Base-by-base conservation (phyloP, 2,113 vertebrate genomes). In the Murina feae region DNA sequence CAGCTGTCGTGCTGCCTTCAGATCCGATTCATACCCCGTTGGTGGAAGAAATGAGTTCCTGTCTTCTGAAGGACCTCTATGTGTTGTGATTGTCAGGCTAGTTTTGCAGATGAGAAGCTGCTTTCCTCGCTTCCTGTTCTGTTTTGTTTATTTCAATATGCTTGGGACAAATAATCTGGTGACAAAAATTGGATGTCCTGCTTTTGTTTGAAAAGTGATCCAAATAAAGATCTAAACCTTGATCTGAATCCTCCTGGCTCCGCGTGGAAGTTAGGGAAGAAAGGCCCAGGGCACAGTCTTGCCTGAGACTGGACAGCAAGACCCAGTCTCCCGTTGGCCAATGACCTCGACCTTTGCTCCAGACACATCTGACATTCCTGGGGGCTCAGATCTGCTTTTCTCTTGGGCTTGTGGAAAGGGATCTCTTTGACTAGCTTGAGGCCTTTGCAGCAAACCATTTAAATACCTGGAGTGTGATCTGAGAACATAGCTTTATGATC, bases 161-260 rank as follows among this genome's bases (percentile, higher is more conserved):
- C 89, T 79, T 13, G 83, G 85, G 86, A 91, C 78, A 75, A 30
- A 83, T 85, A 35, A 69, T 82, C 74, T 66, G 82, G n/a, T 44
- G 71, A 18, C n/a, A 82, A 83, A 89, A 95, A 78, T 71, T 30
- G 9, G 42, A 17, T 79, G 68, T 81, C 71, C 88, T 90, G 92
- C 63, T 95, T 88, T 93, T 42, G 20, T 83, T 89, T 75, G 86
- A 86, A 92, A 89, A 89, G 21, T 25, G 75, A 95, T 66, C 75
- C 53, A 72, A 39, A 76, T 49, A 87, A 95, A 92, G 91, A 30
- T 14, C 8, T 1, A 6, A 47, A 18, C 28, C 17, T 75, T 35
- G 39, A 17, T 71, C 42, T 58, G 66, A 35, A 37, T 49, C 30
- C 3, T 42, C 71, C 84, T 1, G 25, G 47, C 32, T 80, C 35